Evolutionary conservation across 2,113 vertebrate species (phyloP).

Genomic region (Centrocercus urophasianus): DNA sequence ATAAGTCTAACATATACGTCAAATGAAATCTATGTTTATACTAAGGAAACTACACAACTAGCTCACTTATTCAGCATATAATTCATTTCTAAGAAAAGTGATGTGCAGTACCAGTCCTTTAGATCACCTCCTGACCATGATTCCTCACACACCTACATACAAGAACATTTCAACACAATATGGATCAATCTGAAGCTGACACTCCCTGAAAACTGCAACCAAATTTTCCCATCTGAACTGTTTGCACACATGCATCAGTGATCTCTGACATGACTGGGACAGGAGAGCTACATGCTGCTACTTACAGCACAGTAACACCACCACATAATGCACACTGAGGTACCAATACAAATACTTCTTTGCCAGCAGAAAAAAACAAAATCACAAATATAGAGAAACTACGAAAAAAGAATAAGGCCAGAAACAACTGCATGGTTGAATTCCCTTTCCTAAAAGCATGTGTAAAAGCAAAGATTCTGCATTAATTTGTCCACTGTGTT

Average conservation of each 20-base stretch:
- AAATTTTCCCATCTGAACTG: neutral
- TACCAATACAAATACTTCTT: neutral
- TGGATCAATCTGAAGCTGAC: neutral
- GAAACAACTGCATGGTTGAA: neutral
- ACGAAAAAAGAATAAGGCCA: fast-evolving
- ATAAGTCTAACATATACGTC: neutral
- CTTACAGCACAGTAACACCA: neutral
- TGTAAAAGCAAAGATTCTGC: neutral
- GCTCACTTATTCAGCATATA: conserved; percentile 29
- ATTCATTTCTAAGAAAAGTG: conserved; percentile 17
- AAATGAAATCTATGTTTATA: conserved; percentile 10
- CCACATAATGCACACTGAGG: neutral
- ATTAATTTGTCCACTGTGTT: neutral
- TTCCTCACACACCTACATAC: neutral
- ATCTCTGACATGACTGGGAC: fast-evolving
- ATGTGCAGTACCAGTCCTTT: neutral
- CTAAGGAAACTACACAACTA: neutral
- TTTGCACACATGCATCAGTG: neutral
- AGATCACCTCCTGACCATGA: neutral
- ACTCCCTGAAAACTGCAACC: neutral
- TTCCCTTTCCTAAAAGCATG: no score
- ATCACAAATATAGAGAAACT: neutral
- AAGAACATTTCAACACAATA: neutral
- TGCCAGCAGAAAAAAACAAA: neutral
- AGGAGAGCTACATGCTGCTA: neutral